Conservation (phyloP, 2,888 invertebrate genomes). For the Perithous albicinctus region DNA sequence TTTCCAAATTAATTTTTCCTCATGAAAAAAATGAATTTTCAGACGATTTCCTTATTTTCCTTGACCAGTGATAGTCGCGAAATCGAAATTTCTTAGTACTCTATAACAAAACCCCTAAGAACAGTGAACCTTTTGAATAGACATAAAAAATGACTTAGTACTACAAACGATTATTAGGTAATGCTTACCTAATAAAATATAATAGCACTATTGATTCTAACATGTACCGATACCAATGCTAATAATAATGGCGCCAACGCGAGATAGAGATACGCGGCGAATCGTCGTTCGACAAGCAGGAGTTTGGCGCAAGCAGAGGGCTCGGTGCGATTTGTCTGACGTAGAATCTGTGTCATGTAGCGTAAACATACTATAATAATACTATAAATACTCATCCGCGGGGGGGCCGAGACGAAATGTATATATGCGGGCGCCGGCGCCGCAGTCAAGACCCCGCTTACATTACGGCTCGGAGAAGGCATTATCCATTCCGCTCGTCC, state of each 20-base stretch:
- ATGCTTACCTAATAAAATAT: no score
- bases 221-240: not conserved
- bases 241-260: constrained; percentile 6
- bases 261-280: constrained; percentile 23
- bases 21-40: no score
- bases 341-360: constrained; percentile 80
- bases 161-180: no score
- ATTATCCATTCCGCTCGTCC: constrained; percentile 75
- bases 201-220: not conserved
- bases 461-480: constrained; percentile 75
- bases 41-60: no score
- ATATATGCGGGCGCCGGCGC: constrained; percentile 80
- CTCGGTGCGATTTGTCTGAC: constrained; percentile 57
- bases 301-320: constrained; percentile 3
- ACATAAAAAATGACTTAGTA: no score
- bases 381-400: constrained; percentile 78
- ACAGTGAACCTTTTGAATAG: no score
- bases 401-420: constrained; percentile 72
- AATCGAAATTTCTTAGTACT: no score
- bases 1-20: no score
- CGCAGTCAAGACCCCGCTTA: constrained; percentile 72
- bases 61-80: no score
- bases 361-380: constrained; percentile 81
- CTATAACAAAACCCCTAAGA: no score
- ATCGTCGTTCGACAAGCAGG: constrained; percentile 25